phyloP scores from a whole-genome alignment of 1,140 invertebrate species.

The Drosophila virilis region DNA sequence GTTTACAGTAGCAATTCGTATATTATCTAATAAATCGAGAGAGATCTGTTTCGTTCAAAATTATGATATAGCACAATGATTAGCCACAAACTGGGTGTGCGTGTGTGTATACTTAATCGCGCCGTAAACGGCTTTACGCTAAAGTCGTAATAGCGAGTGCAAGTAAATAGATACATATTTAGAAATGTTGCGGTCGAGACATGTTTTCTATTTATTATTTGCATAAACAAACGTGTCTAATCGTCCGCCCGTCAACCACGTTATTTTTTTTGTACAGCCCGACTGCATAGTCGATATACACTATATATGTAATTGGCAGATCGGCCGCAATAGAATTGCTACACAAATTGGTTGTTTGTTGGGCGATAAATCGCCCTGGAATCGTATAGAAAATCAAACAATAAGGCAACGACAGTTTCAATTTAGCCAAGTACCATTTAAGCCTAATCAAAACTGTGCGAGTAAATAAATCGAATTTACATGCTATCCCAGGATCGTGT shows the following conservation, averaged over 20 bases:
- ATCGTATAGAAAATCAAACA: slow-evolving; percentile 1
- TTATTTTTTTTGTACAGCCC: slow-evolving; percentile 1
- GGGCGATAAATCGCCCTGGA: slow-evolving; percentile 9
- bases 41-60: not conserved
- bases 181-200: slow-evolving; percentile 33
- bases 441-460: too few relatives aligned
- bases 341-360: slow-evolving; percentile 1
- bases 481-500: too few relatives aligned
- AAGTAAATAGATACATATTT: slow-evolving; percentile 17
- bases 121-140: slow-evolving; percentile 9
- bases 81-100: slow-evolving; percentile 5
- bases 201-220: slow-evolving; percentile 26
- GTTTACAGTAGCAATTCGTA: slow-evolving; percentile 10
- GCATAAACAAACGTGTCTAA: slow-evolving; percentile 37
- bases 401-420: slow-evolving; percentile 1
- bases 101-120: not conserved
- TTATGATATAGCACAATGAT: slow-evolving; percentile 6
- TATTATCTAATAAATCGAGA: slow-evolving; percentile 3
- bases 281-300: slow-evolving; percentile 4
- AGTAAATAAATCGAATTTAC: too few relatives aligned
- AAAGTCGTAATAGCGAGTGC: not conserved
- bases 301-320: slow-evolving; percentile 12
- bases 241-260: not conserved
- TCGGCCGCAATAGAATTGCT: slow-evolving; percentile 4
- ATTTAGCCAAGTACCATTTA: not conserved